Percentiles rank a stretch among this genome's conserved stretches.
Conservation (phyloP, 2,113 vertebrate genomes). For the Sinocyclocheilus anophthalmus region DNA sequence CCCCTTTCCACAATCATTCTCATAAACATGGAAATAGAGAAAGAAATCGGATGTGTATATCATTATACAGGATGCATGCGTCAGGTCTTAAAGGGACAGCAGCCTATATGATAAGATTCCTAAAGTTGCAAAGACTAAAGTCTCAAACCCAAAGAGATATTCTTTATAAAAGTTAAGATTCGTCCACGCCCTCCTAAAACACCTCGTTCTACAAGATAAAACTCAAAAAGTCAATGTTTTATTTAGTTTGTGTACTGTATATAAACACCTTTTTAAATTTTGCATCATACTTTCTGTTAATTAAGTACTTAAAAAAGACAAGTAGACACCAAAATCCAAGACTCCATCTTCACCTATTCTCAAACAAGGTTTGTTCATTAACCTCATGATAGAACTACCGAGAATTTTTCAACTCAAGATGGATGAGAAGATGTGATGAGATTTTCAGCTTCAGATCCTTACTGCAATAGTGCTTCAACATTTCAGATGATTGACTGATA, state of each 20-base stretch:
- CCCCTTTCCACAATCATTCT: background rate
- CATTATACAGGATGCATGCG: background rate
- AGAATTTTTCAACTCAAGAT: background rate
- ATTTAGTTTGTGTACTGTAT: too few species aligned
- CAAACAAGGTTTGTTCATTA: background rate
- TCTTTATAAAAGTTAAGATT: too few species aligned
- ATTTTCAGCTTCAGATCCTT: conserved; percentile 1
- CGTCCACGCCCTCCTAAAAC: too few species aligned
- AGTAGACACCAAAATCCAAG: too few species aligned
- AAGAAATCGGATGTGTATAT: background rate
- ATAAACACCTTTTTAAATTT: too few species aligned
- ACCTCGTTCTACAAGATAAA: too few species aligned
- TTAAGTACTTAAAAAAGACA: too few species aligned
- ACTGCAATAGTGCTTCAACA: conserved; percentile 2
- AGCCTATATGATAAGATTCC: background rate
- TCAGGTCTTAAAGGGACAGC: background rate
- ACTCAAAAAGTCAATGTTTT: too few species aligned
- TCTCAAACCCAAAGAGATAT: too few species aligned
- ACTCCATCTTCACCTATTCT: background rate
- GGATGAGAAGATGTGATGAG: conserved; percentile 11
- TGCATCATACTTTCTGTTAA: too few species aligned
- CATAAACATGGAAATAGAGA: background rate
- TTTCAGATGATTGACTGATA: conserved; percentile 59
- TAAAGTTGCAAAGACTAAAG: too few species aligned
- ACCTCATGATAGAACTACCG: background rate